Base-by-base conservation (phyloP, 92 coral and sea anemone species). In the Heteractis magnifica region DNA sequence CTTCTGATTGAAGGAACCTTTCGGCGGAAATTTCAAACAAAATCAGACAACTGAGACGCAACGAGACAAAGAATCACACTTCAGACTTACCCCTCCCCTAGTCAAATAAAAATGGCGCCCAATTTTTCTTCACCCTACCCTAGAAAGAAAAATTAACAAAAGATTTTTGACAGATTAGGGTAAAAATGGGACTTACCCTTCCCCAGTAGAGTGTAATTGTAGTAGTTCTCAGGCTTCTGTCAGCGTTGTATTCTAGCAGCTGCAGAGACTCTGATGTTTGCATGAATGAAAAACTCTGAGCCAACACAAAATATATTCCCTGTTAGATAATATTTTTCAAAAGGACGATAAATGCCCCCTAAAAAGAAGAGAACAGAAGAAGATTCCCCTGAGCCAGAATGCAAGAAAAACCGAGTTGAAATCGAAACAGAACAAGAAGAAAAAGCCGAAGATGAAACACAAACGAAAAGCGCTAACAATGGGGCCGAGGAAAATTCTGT, bases 281-380 rank as follows among this genome's bases (percentile, higher is more conserved):
- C 81, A 62, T 84, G 87, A 84, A 84, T 76, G 82, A 76, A 77
- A 59, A 84, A 77, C 49, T 71, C 18, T 20, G 65, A 81, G 72
- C 79, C 44, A 34, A 65, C 50, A 58, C 65, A 74, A 60, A 49
- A 84, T 53, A 84, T 26, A 62, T 19, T 52, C 72, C 51, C 65
- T 77, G 56, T 49, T 75, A 76, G 83, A 53, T 60, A 8, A 62
- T 77, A 8, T 84, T 84, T 50, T 58, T 68, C 49, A 76, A 78
- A 76, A 83, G 81, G 74, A 49, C 11, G 72, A 76, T 84, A 91
- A 84, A 87, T 87, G 91, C 87, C 93, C 89, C 93, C 91, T 56
- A 87, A 85, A 80, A 93, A 91, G 80, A 79, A 91, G 81, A 88
- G 88, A 77, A 88, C 90, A 87, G 87, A 88, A 12, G 97, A 93